phyloP scores from a whole-genome alignment of 2,113 vertebrate genomes.

The Laticauda colubrina region DNA sequence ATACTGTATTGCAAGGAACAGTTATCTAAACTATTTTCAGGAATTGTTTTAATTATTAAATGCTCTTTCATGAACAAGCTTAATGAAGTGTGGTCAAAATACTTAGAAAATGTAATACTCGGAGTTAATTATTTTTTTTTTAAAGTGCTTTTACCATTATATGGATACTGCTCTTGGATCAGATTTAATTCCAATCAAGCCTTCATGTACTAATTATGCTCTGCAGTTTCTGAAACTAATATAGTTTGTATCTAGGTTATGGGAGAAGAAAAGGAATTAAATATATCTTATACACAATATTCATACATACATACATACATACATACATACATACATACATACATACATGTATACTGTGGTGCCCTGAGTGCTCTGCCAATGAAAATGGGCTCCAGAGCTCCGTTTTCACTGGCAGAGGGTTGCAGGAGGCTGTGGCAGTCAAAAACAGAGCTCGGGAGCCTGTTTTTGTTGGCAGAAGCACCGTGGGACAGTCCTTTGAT shows the following conservation, averaged over 20 bases:
- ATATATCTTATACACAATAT: not conserved
- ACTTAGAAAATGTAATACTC: constrained; percentile 50
- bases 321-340: too few species aligned
- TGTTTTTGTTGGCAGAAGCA: too few species aligned
- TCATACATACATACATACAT: not conserved
- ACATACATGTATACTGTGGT: too few species aligned
- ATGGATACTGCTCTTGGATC: constrained; percentile 48
- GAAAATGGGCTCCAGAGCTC: too few species aligned
- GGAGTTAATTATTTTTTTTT: constrained; percentile 59
- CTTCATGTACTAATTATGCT: constrained; percentile 48
- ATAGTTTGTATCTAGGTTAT: constrained; percentile 4
- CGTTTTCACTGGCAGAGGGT: too few species aligned
- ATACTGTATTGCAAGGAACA: constrained; percentile 38
- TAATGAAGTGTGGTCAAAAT: constrained; percentile 57
- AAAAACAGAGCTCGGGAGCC: too few species aligned
- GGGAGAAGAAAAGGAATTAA: not conserved
- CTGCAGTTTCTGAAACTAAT: not conserved
- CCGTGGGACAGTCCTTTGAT: too few species aligned
- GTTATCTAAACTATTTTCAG: constrained; percentile 58
- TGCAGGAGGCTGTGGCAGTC: too few species aligned
- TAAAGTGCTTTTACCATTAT: constrained; percentile 41
- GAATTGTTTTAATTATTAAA: constrained; percentile 68
- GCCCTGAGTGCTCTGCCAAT: too few species aligned
- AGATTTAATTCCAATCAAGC: constrained; percentile 49
- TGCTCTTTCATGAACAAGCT: constrained; percentile 51